Conservation (phyloP, 1,140 invertebrate species). For the Thrips palmi region DNA sequence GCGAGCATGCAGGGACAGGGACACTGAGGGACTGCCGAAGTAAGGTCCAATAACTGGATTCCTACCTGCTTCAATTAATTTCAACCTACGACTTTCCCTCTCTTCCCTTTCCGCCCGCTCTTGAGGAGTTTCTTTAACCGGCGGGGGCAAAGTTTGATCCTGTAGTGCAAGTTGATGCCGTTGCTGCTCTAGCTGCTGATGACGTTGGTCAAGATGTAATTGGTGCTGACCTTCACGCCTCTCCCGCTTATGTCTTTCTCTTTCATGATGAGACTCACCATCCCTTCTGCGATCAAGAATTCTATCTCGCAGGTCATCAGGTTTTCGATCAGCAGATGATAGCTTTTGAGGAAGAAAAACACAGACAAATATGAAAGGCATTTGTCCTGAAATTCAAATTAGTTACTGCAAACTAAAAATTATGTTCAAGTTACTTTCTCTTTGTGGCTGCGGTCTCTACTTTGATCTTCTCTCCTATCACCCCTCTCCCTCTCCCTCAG, state of each 20-base stretch:
- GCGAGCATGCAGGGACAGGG: too few relatives aligned
- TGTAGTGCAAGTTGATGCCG: too few relatives aligned
- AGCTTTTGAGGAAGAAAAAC: too few relatives aligned
- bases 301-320: constrained; percentile 7
- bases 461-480: constrained; percentile 31
- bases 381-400: constrained; percentile 8
- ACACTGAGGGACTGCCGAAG: too few relatives aligned
- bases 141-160: too few relatives aligned
- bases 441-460: constrained; percentile 20
- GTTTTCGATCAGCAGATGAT: constrained; percentile 10
- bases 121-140: not conserved
- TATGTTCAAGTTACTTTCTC: not conserved
- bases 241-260: constrained; percentile 13
- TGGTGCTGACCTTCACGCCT: constrained; percentile 13
- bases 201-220: too few relatives aligned
- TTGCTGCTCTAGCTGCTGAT: too few relatives aligned
- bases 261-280: constrained; percentile 3
- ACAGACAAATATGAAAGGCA: too few relatives aligned
- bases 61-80: constrained; percentile 24
- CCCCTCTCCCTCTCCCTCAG: constrained; percentile 16
- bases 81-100: constrained; percentile 17
- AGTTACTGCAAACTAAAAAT: not conserved
- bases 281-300: constrained; percentile 29
- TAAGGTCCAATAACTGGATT: too few relatives aligned
- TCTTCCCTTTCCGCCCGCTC: constrained; percentile 14